Evolutionary conservation across 2,113 vertebrate species (phyloP).

Genomic region (Amblyopsis rosae): DNA sequence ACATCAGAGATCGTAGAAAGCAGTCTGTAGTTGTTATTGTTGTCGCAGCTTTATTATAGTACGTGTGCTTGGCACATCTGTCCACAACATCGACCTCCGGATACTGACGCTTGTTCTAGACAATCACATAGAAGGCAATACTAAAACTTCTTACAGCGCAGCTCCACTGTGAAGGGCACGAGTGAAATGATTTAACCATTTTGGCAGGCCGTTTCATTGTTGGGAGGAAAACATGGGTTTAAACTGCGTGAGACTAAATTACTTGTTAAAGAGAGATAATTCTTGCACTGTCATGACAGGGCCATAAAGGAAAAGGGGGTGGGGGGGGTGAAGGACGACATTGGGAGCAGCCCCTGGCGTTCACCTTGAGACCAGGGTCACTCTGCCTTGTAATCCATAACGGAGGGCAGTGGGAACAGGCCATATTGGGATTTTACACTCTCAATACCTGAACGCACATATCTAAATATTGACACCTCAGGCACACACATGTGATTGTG

Average conservation of each 20-base stretch:
- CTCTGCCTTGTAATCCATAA: slow-evolving; percentile 70
- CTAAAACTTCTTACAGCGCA: too few relatives aligned
- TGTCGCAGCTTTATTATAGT: too few relatives aligned
- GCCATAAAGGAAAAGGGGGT: slow-evolving; percentile 48
- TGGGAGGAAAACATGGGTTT: slow-evolving; percentile 34
- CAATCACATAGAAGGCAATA: background rate
- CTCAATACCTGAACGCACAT: too few relatives aligned
- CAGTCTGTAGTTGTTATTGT: too few relatives aligned
- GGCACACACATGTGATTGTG: too few relatives aligned
- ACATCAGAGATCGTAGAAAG: too few relatives aligned
- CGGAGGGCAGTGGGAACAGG: slow-evolving; percentile 22
- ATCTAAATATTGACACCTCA: too few relatives aligned
- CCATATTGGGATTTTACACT: too few relatives aligned
- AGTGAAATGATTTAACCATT: slow-evolving; percentile 14
- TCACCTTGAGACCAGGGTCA: slow-evolving; percentile 75
- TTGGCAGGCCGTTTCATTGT: slow-evolving; percentile 15
- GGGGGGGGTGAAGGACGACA: slow-evolving; percentile 48
- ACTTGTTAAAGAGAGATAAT: slow-evolving; percentile 50
- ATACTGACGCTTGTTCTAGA: background rate
- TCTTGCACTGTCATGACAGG: slow-evolving; percentile 39
- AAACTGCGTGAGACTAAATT: slow-evolving; percentile 32
- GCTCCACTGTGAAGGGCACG: too few relatives aligned
- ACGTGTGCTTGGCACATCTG: too few relatives aligned
- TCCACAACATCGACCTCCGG: background rate
- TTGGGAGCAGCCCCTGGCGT: slow-evolving; percentile 52